Conservation (phyloP, 1,140 invertebrate genomes). For the Rhopalosiphum padi region DNA sequence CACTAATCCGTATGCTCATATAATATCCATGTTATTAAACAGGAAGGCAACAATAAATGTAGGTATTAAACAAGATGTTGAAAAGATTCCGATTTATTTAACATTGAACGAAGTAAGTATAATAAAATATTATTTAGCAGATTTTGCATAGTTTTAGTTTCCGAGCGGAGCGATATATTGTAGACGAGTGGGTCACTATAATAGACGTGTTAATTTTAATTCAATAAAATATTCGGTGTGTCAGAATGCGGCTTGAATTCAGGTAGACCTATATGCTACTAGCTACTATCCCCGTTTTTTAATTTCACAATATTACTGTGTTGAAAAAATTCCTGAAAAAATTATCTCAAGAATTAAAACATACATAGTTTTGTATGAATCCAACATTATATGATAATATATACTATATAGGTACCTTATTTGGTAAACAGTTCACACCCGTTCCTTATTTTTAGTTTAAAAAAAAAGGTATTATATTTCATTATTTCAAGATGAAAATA, state of each 20-base stretch:
- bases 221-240: no score
- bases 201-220: no score
- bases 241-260: no score
- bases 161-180: no score
- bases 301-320: not conserved
- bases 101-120: slow-evolving; percentile 26
- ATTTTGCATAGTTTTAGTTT: not conserved
- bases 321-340: not conserved
- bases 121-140: not conserved
- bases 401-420: no score
- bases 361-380: not conserved
- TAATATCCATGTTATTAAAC: not conserved
- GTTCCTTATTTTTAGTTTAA: no score
- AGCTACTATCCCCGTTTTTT: not conserved
- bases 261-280: no score
- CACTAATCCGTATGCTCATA: not conserved
- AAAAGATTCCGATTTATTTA: not conserved
- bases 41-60: not conserved
- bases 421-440: no score
- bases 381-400: not conserved
- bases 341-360: not conserved
- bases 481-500: no score
- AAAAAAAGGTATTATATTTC: no score
- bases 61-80: not conserved
- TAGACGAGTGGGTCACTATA: no score